phyloP scores from a whole-genome alignment of 92 coral and sea anemone genomes.

The Montipora capitata region DNA sequence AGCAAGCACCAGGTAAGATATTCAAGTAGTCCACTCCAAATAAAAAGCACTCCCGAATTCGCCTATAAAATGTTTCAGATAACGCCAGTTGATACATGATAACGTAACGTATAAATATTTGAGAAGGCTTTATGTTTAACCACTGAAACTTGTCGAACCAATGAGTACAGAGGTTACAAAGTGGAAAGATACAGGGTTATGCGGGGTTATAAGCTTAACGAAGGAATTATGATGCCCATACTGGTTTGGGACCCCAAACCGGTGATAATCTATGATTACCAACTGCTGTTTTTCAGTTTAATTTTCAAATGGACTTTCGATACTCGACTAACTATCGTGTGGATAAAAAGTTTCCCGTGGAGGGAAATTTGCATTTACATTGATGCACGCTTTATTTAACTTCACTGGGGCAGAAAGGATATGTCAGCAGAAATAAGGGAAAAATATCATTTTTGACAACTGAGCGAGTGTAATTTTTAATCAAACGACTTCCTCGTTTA shows the following conservation, averaged over 20 bases:
- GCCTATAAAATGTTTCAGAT: background rate
- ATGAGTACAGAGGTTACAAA: no score
- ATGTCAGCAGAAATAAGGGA: background rate
- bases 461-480: no score
- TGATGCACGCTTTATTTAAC: background rate
- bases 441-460: no score
- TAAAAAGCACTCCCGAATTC: background rate
- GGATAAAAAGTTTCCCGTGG: background rate
- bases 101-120: no score
- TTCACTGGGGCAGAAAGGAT: slow-evolving; percentile 2
- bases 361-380: slow-evolving; percentile 22
- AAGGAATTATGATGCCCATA: background rate
- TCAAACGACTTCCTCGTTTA: no score
- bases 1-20: slow-evolving; percentile 55
- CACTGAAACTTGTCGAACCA: no score
- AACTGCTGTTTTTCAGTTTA: background rate
- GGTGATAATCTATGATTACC: background rate
- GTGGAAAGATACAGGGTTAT: background rate
- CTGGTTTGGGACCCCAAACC: background rate
- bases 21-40: background rate
- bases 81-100: background rate
- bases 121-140: background rate
- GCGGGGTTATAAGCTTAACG: background rate
- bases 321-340: background rate
- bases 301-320: background rate